Evolutionary conservation across 2,113 vertebrate genomes (phyloP), one percentile per base, ranked within the genome.

Genomic region (Carlito syrichta): DNA sequence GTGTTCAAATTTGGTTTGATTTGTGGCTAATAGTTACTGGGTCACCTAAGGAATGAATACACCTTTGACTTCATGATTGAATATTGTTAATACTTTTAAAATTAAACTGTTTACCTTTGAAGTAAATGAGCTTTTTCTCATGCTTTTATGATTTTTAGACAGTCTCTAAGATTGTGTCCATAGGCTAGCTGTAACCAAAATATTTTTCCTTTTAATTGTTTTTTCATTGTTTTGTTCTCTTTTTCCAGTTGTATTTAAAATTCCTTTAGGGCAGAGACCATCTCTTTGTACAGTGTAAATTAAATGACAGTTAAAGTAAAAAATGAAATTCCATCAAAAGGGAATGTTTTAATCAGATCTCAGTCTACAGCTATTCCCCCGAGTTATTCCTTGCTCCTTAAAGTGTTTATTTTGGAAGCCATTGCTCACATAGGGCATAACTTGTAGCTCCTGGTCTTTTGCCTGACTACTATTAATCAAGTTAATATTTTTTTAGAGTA

Each of bases 231-330:
- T 79, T 73, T 76, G 8, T 32, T 94, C 23, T 50, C 6, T 22
- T 76, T 89, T 96, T 76, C 56, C 56, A 91, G 0, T 66, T 94
- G 35, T 14, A 40, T 89, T 85, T 30, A 89, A 45, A 82, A 52
- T 48, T 82, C 10, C 13, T 95, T 96, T 52, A 95, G 13, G 14
- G 32, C 23, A 93, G 66, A 74, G 16, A 58, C 40, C 22, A 63
- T 74, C 5, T 92, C 23, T 86, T 63, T 87, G 48, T 83, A 86
- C 32, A 40, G 79, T 76, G 76, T 94, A 74, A 95, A 93, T 20
- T 89, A 94, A 96, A 73, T 74, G 43, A 1, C 94, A 62, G 63
- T 89, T 90, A 60, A 95, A 89, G 50, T 96, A 19, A 94, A 95
- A 95, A 94, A 54, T 40, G 0, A 85, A 89, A 73, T 94, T 20